A percentile compares a stretch with the other conserved stretches of the same genome.
Conservation (phyloP, 1,140 invertebrate genomes). For the Pseudomyrmex concolor region DNA sequence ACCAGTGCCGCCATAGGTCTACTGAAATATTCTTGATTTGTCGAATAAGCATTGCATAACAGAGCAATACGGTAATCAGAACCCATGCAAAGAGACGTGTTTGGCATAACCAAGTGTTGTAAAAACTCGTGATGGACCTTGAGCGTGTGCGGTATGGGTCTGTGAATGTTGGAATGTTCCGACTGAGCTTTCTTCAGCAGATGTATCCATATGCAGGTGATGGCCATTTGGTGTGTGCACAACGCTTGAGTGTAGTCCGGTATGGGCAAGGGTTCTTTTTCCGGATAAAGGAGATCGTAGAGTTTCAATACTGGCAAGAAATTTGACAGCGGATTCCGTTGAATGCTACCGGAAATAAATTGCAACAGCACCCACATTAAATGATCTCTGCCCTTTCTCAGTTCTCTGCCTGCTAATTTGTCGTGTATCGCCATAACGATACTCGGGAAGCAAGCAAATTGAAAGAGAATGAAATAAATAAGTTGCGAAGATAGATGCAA, state of each 20-base stretch:
- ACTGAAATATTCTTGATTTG: conserved; percentile 93
- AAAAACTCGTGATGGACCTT: conserved; percentile 95
- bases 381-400: conserved; percentile 96
- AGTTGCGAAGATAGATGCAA: conserved; percentile 97
- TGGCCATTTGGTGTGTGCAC: conserved; percentile 96
- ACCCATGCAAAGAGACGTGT: conserved; percentile 89
- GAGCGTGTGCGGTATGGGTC: conserved; percentile 93
- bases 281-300: conserved; percentile 96
- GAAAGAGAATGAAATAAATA: conserved; percentile 98
- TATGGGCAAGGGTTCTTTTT: conserved; percentile 94
- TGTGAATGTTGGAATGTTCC: conserved; percentile 91
- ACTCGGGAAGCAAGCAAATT: conserved; percentile 96
- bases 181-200: conserved; percentile 96
- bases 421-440: conserved; percentile 95
- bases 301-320: conserved; percentile 96
- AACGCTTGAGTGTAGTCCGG: conserved; percentile 95
- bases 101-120: conserved; percentile 92
- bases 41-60: conserved; percentile 97
- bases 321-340: conserved; percentile 95
- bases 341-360: conserved; percentile 98
- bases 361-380: conserved; percentile 99
- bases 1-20: conserved; percentile 95
- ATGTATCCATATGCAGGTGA: conserved; percentile 98
- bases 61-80: conserved; percentile 95
- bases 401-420: conserved; percentile 92